Evolutionary conservation across 2,113 vertebrate species (phyloP), one percentile per base, ranked within the genome.

Genomic region (Podocnemis expansa): DNA sequence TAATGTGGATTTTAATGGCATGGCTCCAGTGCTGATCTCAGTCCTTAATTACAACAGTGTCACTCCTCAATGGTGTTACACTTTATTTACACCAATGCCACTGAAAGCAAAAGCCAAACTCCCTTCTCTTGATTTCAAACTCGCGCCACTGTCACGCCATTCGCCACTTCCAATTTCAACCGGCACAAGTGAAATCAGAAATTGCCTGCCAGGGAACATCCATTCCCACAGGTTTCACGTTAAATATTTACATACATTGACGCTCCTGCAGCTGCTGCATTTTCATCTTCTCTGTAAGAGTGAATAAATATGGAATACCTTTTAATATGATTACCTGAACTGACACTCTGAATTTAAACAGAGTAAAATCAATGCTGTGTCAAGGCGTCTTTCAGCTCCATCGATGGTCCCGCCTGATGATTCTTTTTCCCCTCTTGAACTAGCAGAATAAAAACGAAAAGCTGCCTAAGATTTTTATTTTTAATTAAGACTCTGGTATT

Each of bases 401-500:
- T 91, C 93, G 91, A 94, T 94, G 93, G 91, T 49, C 27, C 84
- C 94, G 82, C 47, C 55, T 89, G 89, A 11, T 89, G 89, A 76
- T 93, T 92, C 84, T 93, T 91, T 91, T 89, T 88, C 56, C 51
- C 91, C 84, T 89, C 90, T 97, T 97, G 91, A 97, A 96, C 90
- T 94, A 89, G 95, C 60, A 96, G 93, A 97, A 96, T 92, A 82
- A 97, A 97, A 97, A 89, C 89, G 80, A 91, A 96, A 97, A 97
- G 89, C 90, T 93, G 89, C 93, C 75, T 96, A 95, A 31, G 78
- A 22, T 70, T 11, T 94, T 85, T 93, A 82, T 82, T 95, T 97
- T 97, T 97, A 98, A 98, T 98, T 98, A 98, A 98, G 87, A 87
- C 63, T 96, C 96, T 21, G 3, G 79, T 92, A 97, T 97, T 98